These are phyloP conservation scores for Holothuria leucospilota DNA, from an alignment of 53 echinoderm and acorn worm species.

Conservation along the genomic window DNA sequence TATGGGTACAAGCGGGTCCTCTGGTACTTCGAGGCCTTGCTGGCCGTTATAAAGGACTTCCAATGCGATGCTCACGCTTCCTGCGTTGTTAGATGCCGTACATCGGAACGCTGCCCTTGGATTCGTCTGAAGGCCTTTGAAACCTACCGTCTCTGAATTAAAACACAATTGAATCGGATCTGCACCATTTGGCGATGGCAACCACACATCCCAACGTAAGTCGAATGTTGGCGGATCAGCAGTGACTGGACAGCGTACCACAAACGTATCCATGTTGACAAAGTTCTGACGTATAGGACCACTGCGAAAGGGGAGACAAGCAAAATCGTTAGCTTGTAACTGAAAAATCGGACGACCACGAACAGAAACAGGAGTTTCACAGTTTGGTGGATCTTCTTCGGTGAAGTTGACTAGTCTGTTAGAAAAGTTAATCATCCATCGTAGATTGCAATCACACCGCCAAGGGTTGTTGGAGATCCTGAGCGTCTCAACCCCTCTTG, in stretches of 20 bases:
- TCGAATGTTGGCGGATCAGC: constrained; percentile 5
- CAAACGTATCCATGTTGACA: constrained; percentile 24
- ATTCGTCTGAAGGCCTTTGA: neutral
- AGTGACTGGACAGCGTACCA: constrained; percentile 23
- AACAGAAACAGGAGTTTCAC: neutral
- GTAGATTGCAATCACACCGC: no score
- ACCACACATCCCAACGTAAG: constrained; percentile 13
- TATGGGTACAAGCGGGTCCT: neutral
- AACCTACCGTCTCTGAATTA: constrained; percentile 26
- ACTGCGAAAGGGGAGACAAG: constrained; percentile 12
- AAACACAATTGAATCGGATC: constrained; percentile 38
- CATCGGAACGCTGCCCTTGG: constrained; percentile 36
- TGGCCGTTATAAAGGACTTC: neutral
- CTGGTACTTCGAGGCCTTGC: constrained; percentile 18
- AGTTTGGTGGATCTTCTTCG: neutral
- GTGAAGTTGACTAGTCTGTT: constrained; percentile 20
- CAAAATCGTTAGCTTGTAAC: neutral
- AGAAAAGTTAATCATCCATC: neutral
- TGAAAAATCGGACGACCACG: constrained; percentile 9
- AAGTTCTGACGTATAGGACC: constrained; percentile 26
- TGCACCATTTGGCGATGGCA: neutral
- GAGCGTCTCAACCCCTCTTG: no score
- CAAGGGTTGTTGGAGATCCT: no score
- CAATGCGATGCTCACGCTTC: neutral
- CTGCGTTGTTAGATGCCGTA: constrained; percentile 26